These are phyloP conservation scores for Hippocampus mohnikei DNA, from an alignment of 2,113 vertebrate genomes.

Conservation along the genomic window DNA sequence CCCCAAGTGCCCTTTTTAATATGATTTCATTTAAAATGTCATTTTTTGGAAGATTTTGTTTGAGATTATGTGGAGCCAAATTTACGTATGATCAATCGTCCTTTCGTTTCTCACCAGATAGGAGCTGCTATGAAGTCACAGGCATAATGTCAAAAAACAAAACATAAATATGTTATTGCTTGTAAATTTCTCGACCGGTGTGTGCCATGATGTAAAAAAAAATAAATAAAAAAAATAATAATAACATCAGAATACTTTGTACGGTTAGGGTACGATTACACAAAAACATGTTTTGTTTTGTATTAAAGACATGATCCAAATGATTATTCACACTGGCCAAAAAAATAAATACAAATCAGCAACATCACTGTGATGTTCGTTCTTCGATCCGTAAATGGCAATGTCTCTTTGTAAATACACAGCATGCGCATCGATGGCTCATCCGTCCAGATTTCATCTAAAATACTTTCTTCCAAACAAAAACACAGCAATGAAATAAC, in stretches of 20 bases:
- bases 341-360: not conserved
- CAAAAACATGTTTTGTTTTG: too few relatives aligned
- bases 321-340: not conserved
- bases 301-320: not conserved
- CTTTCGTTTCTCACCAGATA: not conserved
- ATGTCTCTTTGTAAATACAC: not conserved
- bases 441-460: slow-evolving; percentile 33
- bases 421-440: not conserved
- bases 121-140: not conserved
- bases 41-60: not conserved
- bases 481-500: not conserved
- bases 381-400: not conserved
- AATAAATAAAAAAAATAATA: too few relatives aligned
- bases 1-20: slow-evolving; percentile 6
- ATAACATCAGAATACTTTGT: too few relatives aligned
- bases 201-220: not conserved
- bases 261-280: too few relatives aligned
- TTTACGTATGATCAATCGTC: not conserved
- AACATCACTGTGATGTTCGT: not conserved
- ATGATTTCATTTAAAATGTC: not conserved
- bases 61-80: not conserved
- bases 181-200: not conserved
- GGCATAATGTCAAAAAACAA: not conserved
- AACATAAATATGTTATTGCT: not conserved
- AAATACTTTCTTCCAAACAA: not conserved